Evolutionary conservation across 2,113 vertebrate genomes (phyloP).

Genomic region (Cromileptes altivelis): DNA sequence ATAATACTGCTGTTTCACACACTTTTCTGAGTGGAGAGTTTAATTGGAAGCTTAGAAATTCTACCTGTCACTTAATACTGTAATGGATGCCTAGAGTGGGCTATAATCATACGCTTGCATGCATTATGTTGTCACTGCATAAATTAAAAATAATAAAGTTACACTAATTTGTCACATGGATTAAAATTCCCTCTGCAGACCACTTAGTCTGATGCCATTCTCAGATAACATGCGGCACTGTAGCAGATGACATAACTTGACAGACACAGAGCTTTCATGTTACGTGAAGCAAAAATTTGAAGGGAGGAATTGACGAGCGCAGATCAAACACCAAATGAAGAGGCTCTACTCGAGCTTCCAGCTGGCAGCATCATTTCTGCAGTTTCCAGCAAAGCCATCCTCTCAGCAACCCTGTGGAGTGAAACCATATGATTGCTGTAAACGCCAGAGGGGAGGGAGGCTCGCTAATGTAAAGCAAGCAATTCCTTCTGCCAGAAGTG

Average conservation of each 20-base stretch:
- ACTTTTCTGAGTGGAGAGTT: background rate
- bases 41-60: slow-evolving; percentile 13
- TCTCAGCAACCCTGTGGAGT: slow-evolving; percentile 22
- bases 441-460: slow-evolving; percentile 37
- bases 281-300: slow-evolving; percentile 20
- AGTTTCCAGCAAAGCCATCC: slow-evolving; percentile 34
- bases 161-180: slow-evolving; percentile 2
- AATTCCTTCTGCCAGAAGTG: background rate
- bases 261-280: slow-evolving; percentile 20
- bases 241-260: slow-evolving; percentile 4
- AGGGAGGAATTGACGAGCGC: slow-evolving; percentile 1
- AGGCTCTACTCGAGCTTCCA: slow-evolving; percentile 30
- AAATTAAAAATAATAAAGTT: background rate
- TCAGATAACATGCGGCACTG: background rate
- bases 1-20: slow-evolving; percentile 5
- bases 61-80: slow-evolving; percentile 11
- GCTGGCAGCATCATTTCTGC: slow-evolving; percentile 40
- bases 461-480: slow-evolving; percentile 41
- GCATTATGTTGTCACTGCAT: background rate
- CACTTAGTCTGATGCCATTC: background rate
- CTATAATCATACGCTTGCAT: background rate
- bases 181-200: background rate
- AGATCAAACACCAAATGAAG: slow-evolving; percentile 37
- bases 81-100: slow-evolving; percentile 2
- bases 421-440: slow-evolving; percentile 48